Conservation (phyloP, 1,140 invertebrate species). For the Zaprionus ghesquierei region DNA sequence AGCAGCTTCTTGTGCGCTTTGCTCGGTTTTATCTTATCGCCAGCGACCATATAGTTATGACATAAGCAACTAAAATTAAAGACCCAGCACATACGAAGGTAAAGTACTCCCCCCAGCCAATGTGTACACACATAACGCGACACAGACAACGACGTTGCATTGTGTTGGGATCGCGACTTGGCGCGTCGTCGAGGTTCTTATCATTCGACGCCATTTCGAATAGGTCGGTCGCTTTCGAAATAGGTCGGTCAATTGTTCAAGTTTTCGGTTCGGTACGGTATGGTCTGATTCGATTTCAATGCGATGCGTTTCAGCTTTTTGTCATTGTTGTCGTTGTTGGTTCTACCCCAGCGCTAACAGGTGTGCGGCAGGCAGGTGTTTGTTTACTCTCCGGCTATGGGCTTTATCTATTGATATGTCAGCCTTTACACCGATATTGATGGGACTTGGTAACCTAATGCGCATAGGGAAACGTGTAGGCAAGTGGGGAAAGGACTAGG, state of each 20-base stretch:
- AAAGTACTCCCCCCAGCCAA: conserved; percentile 28
- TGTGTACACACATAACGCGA: conserved; percentile 2
- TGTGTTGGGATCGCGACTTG: conserved; percentile 19
- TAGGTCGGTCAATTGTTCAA: conserved; percentile 49
- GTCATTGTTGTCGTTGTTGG: too few relatives aligned
- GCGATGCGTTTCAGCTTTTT: conserved; percentile 1
- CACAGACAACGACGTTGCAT: conserved; percentile 48
- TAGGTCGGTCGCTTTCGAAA: conserved; percentile 43
- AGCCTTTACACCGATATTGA: conserved; percentile 66
- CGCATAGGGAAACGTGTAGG: conserved; percentile 16
- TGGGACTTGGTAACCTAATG: conserved; percentile 60
- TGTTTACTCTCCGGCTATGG: conserved; percentile 46
- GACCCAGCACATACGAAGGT: conserved; percentile 24
- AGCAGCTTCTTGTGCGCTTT: conserved; percentile 27
- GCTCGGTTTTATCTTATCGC: conserved; percentile 58
- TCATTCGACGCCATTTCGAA: conserved; percentile 13
- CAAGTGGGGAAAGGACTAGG: not conserved
- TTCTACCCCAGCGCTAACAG: conserved; percentile 13
- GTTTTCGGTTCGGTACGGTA: not conserved
- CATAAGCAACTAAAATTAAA: conserved; percentile 80
- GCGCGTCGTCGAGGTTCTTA: conserved; percentile 15
- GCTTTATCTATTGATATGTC: conserved; percentile 61
- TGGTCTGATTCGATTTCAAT: not conserved
- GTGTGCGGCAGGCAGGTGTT: conserved; percentile 62
- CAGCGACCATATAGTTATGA: conserved; percentile 71